These are phyloP conservation scores for Arizona elegans DNA, from an alignment of 2,113 vertebrate genomes.

Conservation along the genomic window DNA sequence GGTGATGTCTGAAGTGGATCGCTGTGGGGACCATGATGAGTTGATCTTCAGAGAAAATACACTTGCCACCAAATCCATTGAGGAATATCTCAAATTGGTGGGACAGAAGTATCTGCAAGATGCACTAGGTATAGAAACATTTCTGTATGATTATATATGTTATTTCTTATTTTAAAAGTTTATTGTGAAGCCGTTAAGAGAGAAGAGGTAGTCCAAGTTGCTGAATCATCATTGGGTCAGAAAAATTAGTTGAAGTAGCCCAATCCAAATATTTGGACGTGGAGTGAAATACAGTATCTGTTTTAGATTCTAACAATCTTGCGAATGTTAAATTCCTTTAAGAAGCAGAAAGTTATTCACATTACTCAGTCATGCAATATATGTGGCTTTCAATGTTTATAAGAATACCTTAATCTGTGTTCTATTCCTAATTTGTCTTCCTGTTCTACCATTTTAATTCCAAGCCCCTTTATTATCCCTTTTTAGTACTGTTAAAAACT, in stretches of 20 bases:
- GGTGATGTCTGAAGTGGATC: conserved; percentile 96
- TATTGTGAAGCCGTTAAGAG: background rate
- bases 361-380: background rate
- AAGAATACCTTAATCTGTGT: background rate
- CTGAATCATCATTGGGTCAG: background rate
- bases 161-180: background rate
- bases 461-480: background rate
- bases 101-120: conserved; percentile 96
- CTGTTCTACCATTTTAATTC: background rate
- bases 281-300: background rate
- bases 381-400: background rate
- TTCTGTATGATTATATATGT: background rate
- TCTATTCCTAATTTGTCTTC: background rate
- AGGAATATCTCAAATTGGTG: conserved; percentile 95
- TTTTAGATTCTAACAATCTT: background rate
- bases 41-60: conserved; percentile 98
- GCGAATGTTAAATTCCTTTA: background rate
- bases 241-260: background rate
- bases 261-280: background rate
- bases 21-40: conserved; percentile 92
- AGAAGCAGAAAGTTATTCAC: background rate
- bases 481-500: background rate
- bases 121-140: conserved; percentile 82
- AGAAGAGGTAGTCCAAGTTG: background rate
- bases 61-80: conserved; percentile 93